Conservation (phyloP, 2,113 vertebrate species). For the Takifugu bimaculatus region DNA sequence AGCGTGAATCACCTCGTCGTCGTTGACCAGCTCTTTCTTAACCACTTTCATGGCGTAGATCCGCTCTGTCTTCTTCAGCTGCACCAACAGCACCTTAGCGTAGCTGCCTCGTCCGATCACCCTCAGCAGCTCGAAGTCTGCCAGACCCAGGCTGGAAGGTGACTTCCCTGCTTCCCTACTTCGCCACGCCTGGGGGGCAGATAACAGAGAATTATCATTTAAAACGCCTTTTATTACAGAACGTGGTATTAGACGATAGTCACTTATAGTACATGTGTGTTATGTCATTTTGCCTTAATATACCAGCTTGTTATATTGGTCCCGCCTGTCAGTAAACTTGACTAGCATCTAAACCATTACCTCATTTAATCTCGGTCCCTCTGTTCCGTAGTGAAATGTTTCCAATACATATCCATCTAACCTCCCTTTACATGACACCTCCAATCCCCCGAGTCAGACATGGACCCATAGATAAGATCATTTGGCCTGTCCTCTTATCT, state of each 20-base stretch:
- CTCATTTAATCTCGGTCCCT: not conserved
- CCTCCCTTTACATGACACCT: constrained; percentile 19
- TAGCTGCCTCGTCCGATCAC: constrained; percentile 98
- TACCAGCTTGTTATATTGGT: constrained; percentile 8
- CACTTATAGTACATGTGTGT: not conserved
- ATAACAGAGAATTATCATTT: not conserved
- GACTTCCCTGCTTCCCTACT: constrained; percentile 91
- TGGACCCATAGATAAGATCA: constrained; percentile 37
- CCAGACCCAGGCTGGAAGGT: constrained; percentile 89
- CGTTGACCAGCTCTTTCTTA: constrained; percentile 98
- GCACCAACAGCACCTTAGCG: constrained; percentile 94
- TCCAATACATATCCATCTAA: constrained; percentile 38
- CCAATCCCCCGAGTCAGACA: constrained; percentile 41
- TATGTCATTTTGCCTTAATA: constrained; percentile 22
- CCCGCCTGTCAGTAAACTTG: constrained; percentile 24
- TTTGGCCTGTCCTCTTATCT: constrained; percentile 21
- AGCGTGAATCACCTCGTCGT: constrained; percentile 84
- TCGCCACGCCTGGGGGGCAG: constrained; percentile 80
- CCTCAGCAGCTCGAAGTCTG: constrained; percentile 92
- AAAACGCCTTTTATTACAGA: constrained; percentile 19
- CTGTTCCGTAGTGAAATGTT: constrained; percentile 25
- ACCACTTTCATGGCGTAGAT: constrained; percentile 99
- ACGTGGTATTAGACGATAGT: constrained; percentile 19
- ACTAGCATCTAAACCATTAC: constrained; percentile 19
- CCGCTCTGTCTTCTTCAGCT: constrained; percentile 93